These are phyloP conservation scores for Brachymystax lenok DNA, from an alignment of 2,797 vertebrate species.

Conservation along the genomic window DNA sequence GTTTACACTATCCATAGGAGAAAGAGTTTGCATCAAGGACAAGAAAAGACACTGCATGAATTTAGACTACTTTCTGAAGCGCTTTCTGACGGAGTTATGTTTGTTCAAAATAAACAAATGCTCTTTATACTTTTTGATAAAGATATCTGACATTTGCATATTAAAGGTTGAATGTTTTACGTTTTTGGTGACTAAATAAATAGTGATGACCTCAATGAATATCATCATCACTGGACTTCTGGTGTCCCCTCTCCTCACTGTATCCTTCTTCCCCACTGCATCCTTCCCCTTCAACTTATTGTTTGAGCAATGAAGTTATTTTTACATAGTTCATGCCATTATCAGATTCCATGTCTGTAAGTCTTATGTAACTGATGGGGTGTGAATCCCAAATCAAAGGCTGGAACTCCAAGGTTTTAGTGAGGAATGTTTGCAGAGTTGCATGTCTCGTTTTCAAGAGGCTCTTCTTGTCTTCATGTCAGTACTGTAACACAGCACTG, in stretches of 20 bases:
- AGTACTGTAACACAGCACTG: not conserved
- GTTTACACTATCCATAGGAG: conserved; percentile 53
- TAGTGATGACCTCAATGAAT: not conserved
- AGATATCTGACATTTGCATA: not conserved
- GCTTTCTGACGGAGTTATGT: not conserved
- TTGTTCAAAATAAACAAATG: not conserved
- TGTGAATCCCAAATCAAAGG: conserved; percentile 9
- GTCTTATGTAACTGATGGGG: not conserved
- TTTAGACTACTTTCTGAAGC: not conserved
- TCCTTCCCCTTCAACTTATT: not conserved
- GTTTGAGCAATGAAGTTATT: not conserved
- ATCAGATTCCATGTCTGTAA: not conserved
- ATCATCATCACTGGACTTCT: not conserved
- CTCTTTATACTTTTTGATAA: not conserved
- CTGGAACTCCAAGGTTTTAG: not conserved
- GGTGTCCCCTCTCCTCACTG: not conserved
- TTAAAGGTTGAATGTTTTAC: not conserved
- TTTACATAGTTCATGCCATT: not conserved
- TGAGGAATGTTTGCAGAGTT: conserved; percentile 6
- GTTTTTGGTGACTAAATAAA: not conserved
- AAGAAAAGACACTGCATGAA: not conserved
- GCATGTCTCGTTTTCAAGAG: conserved; percentile 1
- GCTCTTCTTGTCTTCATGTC: not conserved
- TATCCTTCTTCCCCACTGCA: not conserved
- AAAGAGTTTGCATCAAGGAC: conserved; percentile 26